Conservation (phyloP, 2,888 invertebrate genomes). For the Thumatha senex region DNA sequence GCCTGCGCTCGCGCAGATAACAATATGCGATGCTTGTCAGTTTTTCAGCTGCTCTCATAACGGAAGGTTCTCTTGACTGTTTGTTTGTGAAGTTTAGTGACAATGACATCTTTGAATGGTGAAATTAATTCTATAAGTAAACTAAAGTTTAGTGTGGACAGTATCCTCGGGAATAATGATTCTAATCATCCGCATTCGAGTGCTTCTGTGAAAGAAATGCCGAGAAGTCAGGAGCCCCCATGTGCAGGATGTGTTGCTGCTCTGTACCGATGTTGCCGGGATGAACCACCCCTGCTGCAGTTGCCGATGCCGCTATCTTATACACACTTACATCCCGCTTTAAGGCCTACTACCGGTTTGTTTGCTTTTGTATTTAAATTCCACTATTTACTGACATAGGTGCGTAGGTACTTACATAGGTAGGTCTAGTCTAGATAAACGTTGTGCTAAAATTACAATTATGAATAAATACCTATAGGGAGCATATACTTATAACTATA, state of each 20-base stretch:
- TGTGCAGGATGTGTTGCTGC: conserved; percentile 87
- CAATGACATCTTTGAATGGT: conserved; percentile 70
- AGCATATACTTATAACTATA: too few relatives aligned
- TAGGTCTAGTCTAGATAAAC: too few relatives aligned
- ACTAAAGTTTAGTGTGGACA: conserved; percentile 88
- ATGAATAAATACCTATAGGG: too few relatives aligned
- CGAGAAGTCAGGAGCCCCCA: conserved; percentile 65
- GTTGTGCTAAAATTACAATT: too few relatives aligned
- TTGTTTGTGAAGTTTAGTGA: conserved; percentile 45
- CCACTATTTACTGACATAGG: neutral
- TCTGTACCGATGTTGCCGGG: conserved; percentile 84
- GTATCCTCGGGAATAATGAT: conserved; percentile 83
- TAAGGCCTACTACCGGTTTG: conserved; percentile 72
- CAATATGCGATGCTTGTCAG: conserved; percentile 54
- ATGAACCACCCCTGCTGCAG: conserved; percentile 68
- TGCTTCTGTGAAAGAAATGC: conserved; percentile 40
- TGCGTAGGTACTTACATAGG: too few relatives aligned
- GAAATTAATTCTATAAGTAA: conserved; percentile 63
- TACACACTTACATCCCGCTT: conserved; percentile 72
- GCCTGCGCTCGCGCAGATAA: conserved; percentile 63
- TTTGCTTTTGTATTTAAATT: neutral
- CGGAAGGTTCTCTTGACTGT: conserved; percentile 39
- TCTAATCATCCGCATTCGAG: conserved; percentile 21
- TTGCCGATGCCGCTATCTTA: conserved; percentile 67
- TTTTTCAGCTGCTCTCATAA: conserved; percentile 63